Percentiles rank a stretch among this genome's conserved stretches.
Evolutionary conservation across 2,888 invertebrate genomes (phyloP).

Genomic region (Platycnemis pennipes): DNA sequence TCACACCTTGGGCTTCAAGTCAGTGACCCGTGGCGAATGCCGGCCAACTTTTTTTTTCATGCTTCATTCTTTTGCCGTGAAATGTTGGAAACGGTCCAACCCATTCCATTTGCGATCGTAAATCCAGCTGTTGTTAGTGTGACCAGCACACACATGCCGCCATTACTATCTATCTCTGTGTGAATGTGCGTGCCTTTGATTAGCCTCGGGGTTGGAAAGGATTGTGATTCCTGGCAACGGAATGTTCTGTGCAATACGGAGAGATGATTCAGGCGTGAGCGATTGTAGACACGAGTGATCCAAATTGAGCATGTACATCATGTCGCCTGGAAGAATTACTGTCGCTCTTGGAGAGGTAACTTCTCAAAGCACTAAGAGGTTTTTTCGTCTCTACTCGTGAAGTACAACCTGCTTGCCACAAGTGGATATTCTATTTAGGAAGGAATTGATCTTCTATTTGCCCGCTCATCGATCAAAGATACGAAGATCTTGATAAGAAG

Average conservation of each 20-base stretch:
- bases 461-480: too few relatives aligned
- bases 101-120: not conserved
- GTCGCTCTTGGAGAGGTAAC: not conserved
- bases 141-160: not conserved
- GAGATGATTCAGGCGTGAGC: not conserved
- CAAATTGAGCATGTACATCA: not conserved
- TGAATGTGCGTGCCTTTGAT: not conserved
- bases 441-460: too few relatives aligned
- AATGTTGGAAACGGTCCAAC: not conserved
- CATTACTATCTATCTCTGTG: not conserved
- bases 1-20: constrained; percentile 7
- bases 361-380: not conserved
- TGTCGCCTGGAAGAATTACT: not conserved
- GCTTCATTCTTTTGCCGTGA: not conserved
- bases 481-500: too few relatives aligned
- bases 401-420: not conserved
- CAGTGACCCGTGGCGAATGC: constrained; percentile 19
- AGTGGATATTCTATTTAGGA: too few relatives aligned
- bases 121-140: not conserved
- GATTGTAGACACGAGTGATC: not conserved
- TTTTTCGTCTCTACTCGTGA: not conserved
- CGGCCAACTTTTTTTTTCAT: not conserved
- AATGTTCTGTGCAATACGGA: not conserved
- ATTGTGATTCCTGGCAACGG: not conserved
- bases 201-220: not conserved